Percentiles rank a stretch among this genome's conserved stretches.
These are phyloP conservation scores for Nephila pilipes DNA, from an alignment of 1,140 invertebrate species.

Conservation along the genomic window DNA sequence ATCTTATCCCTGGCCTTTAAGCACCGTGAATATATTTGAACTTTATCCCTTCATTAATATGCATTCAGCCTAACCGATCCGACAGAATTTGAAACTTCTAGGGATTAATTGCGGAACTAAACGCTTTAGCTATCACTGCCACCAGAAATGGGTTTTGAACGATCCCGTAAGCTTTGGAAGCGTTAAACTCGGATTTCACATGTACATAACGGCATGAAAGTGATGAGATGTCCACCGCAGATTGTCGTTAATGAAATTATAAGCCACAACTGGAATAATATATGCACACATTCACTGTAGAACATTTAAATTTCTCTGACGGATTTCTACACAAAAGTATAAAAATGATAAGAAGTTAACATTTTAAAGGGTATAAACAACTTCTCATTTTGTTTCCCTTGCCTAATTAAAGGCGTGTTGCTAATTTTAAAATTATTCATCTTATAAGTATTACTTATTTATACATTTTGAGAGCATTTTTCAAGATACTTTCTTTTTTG, in stretches of 20 bases:
- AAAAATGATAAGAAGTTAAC: too few relatives aligned
- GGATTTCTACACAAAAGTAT: too few relatives aligned
- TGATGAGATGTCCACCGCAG: slow-evolving; percentile 38
- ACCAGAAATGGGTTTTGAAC: slow-evolving; percentile 39
- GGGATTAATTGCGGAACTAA: slow-evolving; percentile 51
- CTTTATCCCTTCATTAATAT: slow-evolving; percentile 40
- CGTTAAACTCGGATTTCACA: slow-evolving; percentile 5
- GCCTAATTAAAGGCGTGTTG: too few relatives aligned
- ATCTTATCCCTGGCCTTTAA: background rate
- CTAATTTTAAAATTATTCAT: too few relatives aligned
- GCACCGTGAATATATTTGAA: background rate
- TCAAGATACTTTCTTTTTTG: too few relatives aligned
- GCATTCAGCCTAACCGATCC: background rate
- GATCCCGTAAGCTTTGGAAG: slow-evolving; percentile 19
- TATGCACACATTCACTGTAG: too few relatives aligned
- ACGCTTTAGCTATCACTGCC: slow-evolving; percentile 15
- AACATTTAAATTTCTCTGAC: too few relatives aligned
- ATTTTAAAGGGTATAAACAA: too few relatives aligned
- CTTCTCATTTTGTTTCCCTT: too few relatives aligned
- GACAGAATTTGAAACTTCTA: slow-evolving; percentile 29
- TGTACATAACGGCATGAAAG: slow-evolving; percentile 24
- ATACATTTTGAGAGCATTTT: too few relatives aligned
- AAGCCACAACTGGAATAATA: slow-evolving; percentile 12
- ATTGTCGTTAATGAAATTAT: slow-evolving; percentile 37
- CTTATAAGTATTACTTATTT: too few relatives aligned